Evolutionary conservation across 2,888 invertebrate genomes (phyloP), one percentile per base, ranked within the genome.

Genomic region (Rhorus exstirpatorius): DNA sequence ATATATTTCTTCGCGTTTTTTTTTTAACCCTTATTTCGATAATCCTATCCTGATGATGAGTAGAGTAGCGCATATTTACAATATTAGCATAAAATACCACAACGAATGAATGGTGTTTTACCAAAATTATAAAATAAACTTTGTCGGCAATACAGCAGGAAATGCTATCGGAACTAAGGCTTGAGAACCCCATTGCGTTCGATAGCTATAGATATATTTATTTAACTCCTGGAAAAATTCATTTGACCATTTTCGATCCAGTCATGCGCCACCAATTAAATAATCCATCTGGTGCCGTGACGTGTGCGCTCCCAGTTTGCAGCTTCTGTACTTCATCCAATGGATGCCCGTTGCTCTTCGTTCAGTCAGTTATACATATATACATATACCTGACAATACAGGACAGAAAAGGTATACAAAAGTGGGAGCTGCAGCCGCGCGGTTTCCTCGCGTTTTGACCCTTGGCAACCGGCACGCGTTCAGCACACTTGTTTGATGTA

Each of bases 261-360:
- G 84, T 84, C 86, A 85, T 81, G 83, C 72, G 68, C 55, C 77
- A 79, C 76, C 79, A 83, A 84, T 83, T 84, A 74, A 88, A 86
- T 77, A 71, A 76, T 70, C 81, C 85, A 85, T 83, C 81, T 81
- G 85, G 63, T 79, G 55, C 24, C 49, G 76, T 65, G 78, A 72
- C 67, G 58, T 38, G 58, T 72, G 75, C 70, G 78, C 24, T 58
- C 51, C 74, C 79, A 78, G 46, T 76, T 65, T n/a, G 41, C 63
- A 65, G 76, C 65, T 53, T 51, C 79, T 79, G 51, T 14, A 58
- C 38, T 58, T 49, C 49, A 17, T 21, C 55, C 53, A 41, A 31
- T 38, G 17, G 19, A 46, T 58, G 72, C 67, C 72, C 53, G 51
- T 38, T 76, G 60, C 63, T 71, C 65, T 41, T 44, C 77, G 46